Conservation (phyloP, 2,888 invertebrate species). For the Eubasilissa splendida region DNA sequence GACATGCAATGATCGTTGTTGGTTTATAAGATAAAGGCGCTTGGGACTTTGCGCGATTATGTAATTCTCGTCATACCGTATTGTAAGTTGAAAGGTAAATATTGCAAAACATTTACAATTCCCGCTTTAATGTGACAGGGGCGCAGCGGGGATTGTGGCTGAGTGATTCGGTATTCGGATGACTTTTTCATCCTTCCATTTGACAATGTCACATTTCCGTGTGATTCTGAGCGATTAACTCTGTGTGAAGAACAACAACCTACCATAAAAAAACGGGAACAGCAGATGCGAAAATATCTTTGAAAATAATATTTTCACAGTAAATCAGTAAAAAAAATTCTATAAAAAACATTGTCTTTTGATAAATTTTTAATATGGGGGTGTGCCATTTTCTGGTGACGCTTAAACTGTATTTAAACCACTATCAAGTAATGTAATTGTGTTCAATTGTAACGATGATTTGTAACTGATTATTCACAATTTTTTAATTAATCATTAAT, state of each 20-base stretch:
- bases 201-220: conserved; percentile 26
- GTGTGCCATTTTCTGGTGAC: no score
- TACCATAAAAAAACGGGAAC: not conserved
- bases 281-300: conserved; percentile 6
- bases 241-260: conserved; percentile 12
- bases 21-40: not conserved
- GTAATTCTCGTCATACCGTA: conserved; percentile 13
- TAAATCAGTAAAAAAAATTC: not conserved
- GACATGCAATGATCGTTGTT: not conserved
- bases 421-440: no score
- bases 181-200: conserved; percentile 25
- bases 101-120: conserved; percentile 46
- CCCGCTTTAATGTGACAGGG: conserved; percentile 42
- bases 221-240: conserved; percentile 1
- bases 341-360: not conserved
- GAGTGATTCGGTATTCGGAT: conserved; percentile 35
- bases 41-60: not conserved
- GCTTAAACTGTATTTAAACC: no score
- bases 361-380: no score
- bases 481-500: no score
- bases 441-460: no score
- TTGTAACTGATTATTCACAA: no score
- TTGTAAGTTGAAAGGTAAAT: conserved; percentile 51
- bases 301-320: not conserved
- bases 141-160: conserved; percentile 30